Conservation (phyloP, 2,797 vertebrate genomes). For the Streptopelia turtur region DNA sequence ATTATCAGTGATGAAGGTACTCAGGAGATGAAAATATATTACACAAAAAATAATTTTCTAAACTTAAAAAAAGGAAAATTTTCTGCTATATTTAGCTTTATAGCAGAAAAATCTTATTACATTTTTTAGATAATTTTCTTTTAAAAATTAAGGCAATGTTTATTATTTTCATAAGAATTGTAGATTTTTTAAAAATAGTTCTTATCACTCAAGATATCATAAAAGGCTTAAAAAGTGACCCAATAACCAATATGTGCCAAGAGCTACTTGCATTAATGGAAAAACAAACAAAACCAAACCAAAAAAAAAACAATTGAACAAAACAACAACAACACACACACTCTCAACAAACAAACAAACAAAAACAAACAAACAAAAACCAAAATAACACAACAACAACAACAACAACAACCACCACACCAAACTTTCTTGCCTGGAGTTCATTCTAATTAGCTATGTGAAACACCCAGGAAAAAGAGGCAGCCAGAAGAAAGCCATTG, state of each 20-base stretch:
- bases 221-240: not conserved
- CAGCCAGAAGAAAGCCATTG: not conserved
- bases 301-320: no score
- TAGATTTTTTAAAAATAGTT: not conserved
- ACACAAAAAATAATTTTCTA: not conserved
- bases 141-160: not conserved
- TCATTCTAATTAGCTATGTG: not conserved
- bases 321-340: no score
- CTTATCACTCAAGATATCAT: not conserved
- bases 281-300: not conserved
- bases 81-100: not conserved
- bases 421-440: not conserved
- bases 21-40: not conserved
- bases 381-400: no score
- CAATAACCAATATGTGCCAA: not conserved
- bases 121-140: not conserved
- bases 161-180: not conserved
- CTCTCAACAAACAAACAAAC: no score
- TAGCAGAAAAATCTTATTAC: not conserved
- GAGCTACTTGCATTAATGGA: not conserved
- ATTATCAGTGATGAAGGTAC: not conserved
- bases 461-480: not conserved
- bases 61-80: not conserved
- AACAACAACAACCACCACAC: no score
- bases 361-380: no score